Evolutionary conservation across 2,797 vertebrate genomes (phyloP).

Genomic region (Acestrorhynchus altus): DNA sequence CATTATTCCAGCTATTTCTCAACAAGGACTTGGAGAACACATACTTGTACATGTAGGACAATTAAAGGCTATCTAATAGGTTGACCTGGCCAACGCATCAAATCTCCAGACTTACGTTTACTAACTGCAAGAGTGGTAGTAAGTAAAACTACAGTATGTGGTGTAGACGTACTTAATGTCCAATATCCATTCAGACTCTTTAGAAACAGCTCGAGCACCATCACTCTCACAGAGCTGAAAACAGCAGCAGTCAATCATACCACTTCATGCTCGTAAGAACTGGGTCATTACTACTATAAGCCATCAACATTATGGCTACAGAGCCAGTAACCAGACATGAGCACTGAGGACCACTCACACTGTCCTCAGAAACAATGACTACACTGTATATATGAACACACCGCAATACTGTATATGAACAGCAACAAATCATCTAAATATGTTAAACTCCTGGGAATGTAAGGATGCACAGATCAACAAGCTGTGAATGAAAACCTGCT

Average conservation of each 20-base stretch:
- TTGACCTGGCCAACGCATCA: constrained; percentile 23
- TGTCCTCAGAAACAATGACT: background rate
- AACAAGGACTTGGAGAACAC: constrained; percentile 42
- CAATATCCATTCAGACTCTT: constrained; percentile 16
- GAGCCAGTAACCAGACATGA: background rate
- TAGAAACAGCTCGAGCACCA: constrained; percentile 16
- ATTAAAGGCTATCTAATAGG: constrained; percentile 29
- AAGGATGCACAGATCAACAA: constrained; percentile 24
- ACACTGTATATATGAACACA: too few species aligned
- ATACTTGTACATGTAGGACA: constrained; percentile 45
- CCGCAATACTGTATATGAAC: too few species aligned
- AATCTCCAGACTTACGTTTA: constrained; percentile 40
- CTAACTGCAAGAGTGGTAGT: constrained; percentile 6
- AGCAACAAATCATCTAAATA: background rate
- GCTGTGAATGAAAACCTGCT: constrained; percentile 16
- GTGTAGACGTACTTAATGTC: constrained; percentile 13
- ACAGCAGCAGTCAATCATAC: constrained; percentile 49
- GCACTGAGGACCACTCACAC: background rate
- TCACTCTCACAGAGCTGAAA: constrained; percentile 51
- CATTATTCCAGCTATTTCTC: constrained; percentile 46
- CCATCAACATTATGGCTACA: constrained; percentile 4
- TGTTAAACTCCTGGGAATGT: background rate
- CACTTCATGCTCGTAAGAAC: constrained; percentile 26
- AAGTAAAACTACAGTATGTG: constrained; percentile 16
- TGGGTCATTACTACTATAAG: constrained; percentile 30